A percentile compares a stretch with the other conserved stretches of the same genome.
These are phyloP conservation scores for Synanthedon tipuliformis DNA, from an alignment of 2,888 invertebrate species.

Conservation along the genomic window DNA sequence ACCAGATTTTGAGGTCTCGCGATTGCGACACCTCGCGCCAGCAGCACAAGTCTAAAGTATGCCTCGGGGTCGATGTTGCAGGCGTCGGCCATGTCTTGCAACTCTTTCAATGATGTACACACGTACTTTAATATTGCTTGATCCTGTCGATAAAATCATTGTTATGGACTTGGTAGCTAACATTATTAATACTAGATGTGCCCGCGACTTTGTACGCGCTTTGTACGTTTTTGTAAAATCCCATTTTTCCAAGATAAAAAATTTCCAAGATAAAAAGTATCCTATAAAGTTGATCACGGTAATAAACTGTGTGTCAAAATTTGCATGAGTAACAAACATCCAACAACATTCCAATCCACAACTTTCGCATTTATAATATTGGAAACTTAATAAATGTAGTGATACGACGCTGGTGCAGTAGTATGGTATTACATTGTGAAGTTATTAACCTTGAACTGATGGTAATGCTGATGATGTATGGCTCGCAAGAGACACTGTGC, in stretches of 20 bases:
- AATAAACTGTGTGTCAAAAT: no score
- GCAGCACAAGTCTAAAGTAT: slow-evolving; percentile 86
- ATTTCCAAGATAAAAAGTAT: no score
- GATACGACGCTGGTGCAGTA: background rate
- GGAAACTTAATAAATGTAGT: no score
- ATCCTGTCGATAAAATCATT: slow-evolving; percentile 66
- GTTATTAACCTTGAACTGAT: slow-evolving; percentile 80
- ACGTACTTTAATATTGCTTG: slow-evolving; percentile 86
- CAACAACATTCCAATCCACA: no score
- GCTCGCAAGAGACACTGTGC: slow-evolving; percentile 88
- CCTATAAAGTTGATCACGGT: no score
- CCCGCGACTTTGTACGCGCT: no score
- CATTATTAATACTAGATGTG: no score
- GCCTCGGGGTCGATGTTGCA: slow-evolving; percentile 89
- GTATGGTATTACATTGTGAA: background rate
- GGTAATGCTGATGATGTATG: slow-evolving; percentile 81
- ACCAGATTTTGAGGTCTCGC: slow-evolving; percentile 83
- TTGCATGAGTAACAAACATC: no score
- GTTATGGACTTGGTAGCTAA: background rate
- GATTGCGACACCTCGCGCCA: slow-evolving; percentile 87
- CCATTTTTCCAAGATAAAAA: no score
- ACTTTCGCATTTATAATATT: no score
- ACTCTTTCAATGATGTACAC: slow-evolving; percentile 73
- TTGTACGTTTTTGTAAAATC: no score
- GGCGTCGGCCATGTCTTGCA: slow-evolving; percentile 73